Evolutionary conservation across 30 jellyfish, hydroid and myxozoan genomes (phyloP), one percentile per base, ranked within the genome.

Genomic region (Hydractinia echinata): DNA sequence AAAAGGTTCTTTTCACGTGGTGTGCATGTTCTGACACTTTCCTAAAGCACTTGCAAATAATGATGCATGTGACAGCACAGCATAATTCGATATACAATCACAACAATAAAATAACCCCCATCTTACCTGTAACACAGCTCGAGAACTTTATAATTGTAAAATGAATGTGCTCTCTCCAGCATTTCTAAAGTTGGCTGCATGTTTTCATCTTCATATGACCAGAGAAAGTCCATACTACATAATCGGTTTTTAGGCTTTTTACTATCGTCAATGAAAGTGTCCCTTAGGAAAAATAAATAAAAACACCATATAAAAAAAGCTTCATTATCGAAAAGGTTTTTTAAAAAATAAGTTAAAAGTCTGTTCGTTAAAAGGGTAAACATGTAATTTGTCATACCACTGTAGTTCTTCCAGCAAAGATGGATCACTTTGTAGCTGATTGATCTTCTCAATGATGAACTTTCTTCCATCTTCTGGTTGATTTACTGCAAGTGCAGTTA

Each of bases 251-350:
- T 8, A 5, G 96, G 96, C 51, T 58, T 84, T 67, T 80, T 89
- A 15, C 71, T 84, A 19, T 76, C 88, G 44, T 89, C 96, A 66
- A 89, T 89, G 74, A 89, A 89, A 67, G 95, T 89, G 85, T 89
- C 96, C 96, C 96, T 89, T 48, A 10, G 70, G 53, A 68, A 14
- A 51, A 67, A 30, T 5, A 3, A 11, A 16, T 3, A 82, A 6
- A 62, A 4, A 54, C n/a, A n/a, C n/a, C n/a, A n/a, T n/a, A 73
- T 39, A 73, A 10, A 50, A 10, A 10, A 73, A n/a, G 15, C 3
- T 73, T 30, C 16, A 73, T 50, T 73, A 50, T 20, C 11, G 2
- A 51, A 13, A 15, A 1, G 4, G n/a, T 19, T 10, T 39, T 73
- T 53, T 1, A 13, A 73, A 15, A 14, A 73, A n/a, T 21, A 11